Evolutionary conservation across 2,113 vertebrate genomes (phyloP), one percentile per base, ranked within the genome.

Genomic region (Tenrec ecaudatus): DNA sequence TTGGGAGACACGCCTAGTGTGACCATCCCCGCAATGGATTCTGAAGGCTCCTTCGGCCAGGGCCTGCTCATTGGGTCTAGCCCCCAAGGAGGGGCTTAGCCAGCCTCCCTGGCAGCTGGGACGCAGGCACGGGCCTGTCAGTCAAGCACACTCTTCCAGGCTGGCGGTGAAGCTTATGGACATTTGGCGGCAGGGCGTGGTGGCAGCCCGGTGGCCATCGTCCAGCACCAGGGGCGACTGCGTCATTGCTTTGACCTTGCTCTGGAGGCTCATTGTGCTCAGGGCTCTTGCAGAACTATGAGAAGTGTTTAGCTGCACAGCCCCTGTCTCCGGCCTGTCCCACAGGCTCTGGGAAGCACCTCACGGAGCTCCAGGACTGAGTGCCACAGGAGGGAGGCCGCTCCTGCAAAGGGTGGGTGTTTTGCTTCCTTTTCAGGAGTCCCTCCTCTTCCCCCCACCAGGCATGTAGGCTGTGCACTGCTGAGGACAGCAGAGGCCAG

Each of bases 81-180:
- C 27, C 77, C 40, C n/a, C 20, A 0, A 36, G 69, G 8, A 38
- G 27, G 0, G 25, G 29, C 33, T 29, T 75, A 79, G 86, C 40
- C 43, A 73, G 88, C 68, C 77, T 87, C 60, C 82, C 40, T 79
- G 90, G 33, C 43, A n/a, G 90, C 78, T 38, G 22, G 31, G 47
- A 57, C 53, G 10, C 19, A 43, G 16, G 53, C 17, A 1, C 0
- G 33, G 64, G 60, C 66, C 22, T 4, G 40, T 1, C 4, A 43
- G 68, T 79, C 75, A n/a, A 14, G 77, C 12, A 60, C 16, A 9
- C 33, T 29, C 0, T 33, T n/a, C 58, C 79, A 25, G 60, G 60
- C 60, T 53, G 47, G 6, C 47, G 47, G 47, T 10, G 47, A 14
- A 53, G 47, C 47, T 10, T 14, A 10, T 53, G 47, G 47, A 53